Base-by-base conservation (phyloP, 2,888 invertebrate genomes). In the Luffia ferchaultella region DNA sequence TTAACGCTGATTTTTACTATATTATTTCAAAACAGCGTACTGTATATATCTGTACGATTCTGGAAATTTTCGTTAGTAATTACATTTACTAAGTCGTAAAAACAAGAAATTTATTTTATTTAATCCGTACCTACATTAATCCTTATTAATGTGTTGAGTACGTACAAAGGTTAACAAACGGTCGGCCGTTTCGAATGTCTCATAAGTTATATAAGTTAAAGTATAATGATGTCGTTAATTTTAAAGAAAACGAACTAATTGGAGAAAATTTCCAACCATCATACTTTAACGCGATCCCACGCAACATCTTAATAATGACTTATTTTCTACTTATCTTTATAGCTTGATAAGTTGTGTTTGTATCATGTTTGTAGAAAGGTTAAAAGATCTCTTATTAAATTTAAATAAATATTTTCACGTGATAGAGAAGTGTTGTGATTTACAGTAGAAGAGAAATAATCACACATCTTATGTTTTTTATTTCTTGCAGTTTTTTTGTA, bases 211-310 rank as follows among this genome's bases (percentile, higher is more conserved):
- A 30, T 7, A 3, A 7, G 3, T 7, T 61, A 58, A 51, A 56
- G 44, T 45, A 47, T 53, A 53, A 59, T 58, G 51, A 50, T 55
- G 54, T 64, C 62, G 67, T 69, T 64, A 66, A 68, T 69, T 67
- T 62, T 65, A 70, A 65, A 64, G 62, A 63, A 64, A 62, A 54
- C 58, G 52, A 52, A 61, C 67, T 70, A 70, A 72, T 70, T 73
- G 64, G 68, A 61, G 62, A 66, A 62, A 63, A 62, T 58, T 66
- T 62, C 63, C 61, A 55, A 57, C 57, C 54, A 56, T 62, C 18
- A 49, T 3, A 42, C 18, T 17, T 48, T 47, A 62, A 60, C 49
- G 57, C 56, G 58, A 57, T 50, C 49, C 45, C 45, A 50, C 57
- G 60, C 60, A 61, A 59, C 55, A 57, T 30, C 30, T 30, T 30